A percentile compares a stretch with the other conserved stretches of the same genome.
These are phyloP conservation scores for Parnassius smintheus DNA, from an alignment of 2,888 invertebrate genomes.

Conservation along the genomic window DNA sequence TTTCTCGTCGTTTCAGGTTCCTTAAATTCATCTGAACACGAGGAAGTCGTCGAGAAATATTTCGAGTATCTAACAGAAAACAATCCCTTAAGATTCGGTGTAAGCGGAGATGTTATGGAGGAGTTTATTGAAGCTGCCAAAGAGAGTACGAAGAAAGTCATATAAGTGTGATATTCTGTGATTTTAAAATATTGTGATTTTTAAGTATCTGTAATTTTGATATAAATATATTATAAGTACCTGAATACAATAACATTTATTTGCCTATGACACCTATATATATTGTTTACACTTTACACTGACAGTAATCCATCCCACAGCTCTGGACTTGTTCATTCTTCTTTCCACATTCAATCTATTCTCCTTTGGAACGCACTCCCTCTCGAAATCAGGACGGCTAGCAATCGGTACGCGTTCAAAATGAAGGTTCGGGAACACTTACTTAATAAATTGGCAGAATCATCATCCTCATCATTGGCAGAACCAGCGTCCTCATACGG, in stretches of 20 bases:
- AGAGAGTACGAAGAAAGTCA: slow-evolving; percentile 53
- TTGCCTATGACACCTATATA: background rate
- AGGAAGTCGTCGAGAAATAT: slow-evolving; percentile 65
- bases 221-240: slow-evolving; percentile 30
- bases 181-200: slow-evolving; percentile 13
- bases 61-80: slow-evolving; percentile 64
- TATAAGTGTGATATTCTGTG: slow-evolving; percentile 35
- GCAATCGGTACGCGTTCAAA: too few relatives aligned
- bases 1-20: slow-evolving; percentile 49
- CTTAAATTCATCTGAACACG: slow-evolving; percentile 61
- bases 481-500: too few relatives aligned
- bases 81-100: slow-evolving; percentile 68
- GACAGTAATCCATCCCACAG: too few relatives aligned
- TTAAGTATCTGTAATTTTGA: slow-evolving; percentile 10
- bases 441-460: too few relatives aligned
- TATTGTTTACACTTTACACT: too few relatives aligned
- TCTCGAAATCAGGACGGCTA: too few relatives aligned
- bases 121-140: slow-evolving; percentile 64
- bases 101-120: slow-evolving; percentile 64
- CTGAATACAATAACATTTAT: slow-evolving; percentile 33
- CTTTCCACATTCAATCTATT: too few relatives aligned
- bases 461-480: too few relatives aligned
- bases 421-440: too few relatives aligned
- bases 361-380: too few relatives aligned
- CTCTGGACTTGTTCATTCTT: too few relatives aligned